These are phyloP conservation scores for Leptinotarsa rubiginosa DNA, from an alignment of 2,888 invertebrate species.

Conservation along the genomic window DNA sequence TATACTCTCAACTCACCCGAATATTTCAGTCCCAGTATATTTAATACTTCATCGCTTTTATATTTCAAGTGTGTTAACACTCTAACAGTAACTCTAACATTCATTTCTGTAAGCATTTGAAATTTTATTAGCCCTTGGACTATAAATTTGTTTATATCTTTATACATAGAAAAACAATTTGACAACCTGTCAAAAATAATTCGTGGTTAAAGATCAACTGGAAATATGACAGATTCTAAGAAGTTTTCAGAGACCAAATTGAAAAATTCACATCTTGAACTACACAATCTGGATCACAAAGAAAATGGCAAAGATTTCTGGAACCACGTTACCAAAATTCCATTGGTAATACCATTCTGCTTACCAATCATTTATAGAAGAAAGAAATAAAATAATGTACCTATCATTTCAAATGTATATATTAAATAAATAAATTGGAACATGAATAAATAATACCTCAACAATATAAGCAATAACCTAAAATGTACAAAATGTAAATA, in stretches of 20 bases:
- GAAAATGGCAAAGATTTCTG: conserved; percentile 33
- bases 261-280: neutral
- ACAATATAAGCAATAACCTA: conserved; percentile 31
- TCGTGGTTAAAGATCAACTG: neutral
- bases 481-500: conserved; percentile 29
- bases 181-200: neutral
- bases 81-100: no score
- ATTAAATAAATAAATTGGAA: conserved; percentile 41
- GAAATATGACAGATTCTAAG: conserved; percentile 16
- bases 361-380: conserved; percentile 46
- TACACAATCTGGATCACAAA: conserved; percentile 6
- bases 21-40: no score
- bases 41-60: no score
- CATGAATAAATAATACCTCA: conserved; percentile 39
- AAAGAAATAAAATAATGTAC: conserved; percentile 45
- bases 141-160: neutral
- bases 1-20: no score
- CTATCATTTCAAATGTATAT: conserved; percentile 32
- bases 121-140: no score
- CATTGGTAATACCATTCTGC: conserved; percentile 49
- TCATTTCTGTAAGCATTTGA: no score
- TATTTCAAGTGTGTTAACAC: no score
- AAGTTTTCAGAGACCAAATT: neutral
- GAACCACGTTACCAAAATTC: conserved; percentile 44
- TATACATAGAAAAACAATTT: neutral